Evolutionary conservation across 2,113 vertebrate genomes (phyloP).

Genomic region (Neodon shergylaensis): DNA sequence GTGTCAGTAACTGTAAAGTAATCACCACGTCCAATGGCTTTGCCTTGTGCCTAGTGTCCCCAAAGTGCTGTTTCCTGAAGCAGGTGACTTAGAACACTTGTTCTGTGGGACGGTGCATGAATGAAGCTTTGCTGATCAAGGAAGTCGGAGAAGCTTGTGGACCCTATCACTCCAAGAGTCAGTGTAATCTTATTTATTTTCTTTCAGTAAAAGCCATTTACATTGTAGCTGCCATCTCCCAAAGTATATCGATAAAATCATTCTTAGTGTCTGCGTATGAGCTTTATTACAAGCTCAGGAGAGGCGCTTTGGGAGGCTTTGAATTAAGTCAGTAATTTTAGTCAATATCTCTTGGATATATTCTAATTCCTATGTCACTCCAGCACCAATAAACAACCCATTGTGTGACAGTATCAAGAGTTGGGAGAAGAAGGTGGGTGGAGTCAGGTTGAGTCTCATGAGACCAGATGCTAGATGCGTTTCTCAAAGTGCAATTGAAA

Average conservation of each 20-base stretch:
- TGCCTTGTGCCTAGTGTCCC: background rate
- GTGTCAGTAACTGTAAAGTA: background rate
- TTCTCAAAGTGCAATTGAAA: background rate
- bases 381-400: background rate
- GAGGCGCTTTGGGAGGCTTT: background rate
- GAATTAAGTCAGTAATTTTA: conserved; percentile 12
- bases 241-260: background rate
- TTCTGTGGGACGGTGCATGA: background rate
- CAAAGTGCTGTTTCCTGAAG: background rate
- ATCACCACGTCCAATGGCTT: background rate
- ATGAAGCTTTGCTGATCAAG: background rate
- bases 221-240: background rate
- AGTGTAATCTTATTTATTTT: background rate
- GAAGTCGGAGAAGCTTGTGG: background rate
- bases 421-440: background rate
- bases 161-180: background rate
- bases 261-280: background rate
- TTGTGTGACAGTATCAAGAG: background rate
- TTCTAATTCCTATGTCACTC: background rate
- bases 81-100: background rate
- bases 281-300: background rate
- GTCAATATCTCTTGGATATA: background rate
- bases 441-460: no score
- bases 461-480: fast-evolving
- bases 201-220: background rate